Evolutionary conservation across 2,888 invertebrate genomes (phyloP).

Genomic region (Cantharis lateralis): DNA sequence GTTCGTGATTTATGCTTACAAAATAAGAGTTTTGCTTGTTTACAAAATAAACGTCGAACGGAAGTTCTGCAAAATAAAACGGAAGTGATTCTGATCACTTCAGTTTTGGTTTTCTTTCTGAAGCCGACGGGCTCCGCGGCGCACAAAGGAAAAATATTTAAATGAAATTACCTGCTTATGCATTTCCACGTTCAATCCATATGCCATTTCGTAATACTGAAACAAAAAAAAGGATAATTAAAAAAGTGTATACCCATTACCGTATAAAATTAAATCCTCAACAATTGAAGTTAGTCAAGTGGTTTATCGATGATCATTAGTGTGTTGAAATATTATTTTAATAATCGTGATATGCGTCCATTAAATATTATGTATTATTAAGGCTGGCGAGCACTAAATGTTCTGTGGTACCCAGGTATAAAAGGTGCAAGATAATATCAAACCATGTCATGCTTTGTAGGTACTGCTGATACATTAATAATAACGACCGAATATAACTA

Average conservation of each 20-base stretch:
- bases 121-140: background rate
- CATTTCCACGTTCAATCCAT: constrained; percentile 96
- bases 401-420: constrained; percentile 17
- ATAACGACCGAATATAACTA: constrained; percentile 20
- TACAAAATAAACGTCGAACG: background rate
- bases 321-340: constrained; percentile 22
- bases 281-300: constrained; percentile 5
- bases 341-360: constrained; percentile 21
- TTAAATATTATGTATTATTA: constrained; percentile 25
- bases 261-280: background rate
- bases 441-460: constrained; percentile 16
- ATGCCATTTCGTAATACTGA: constrained; percentile 98
- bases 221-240: constrained; percentile 59
- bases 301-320: constrained; percentile 14
- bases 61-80: background rate
- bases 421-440: constrained; percentile 21
- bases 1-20: background rate
- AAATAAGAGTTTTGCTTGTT: background rate
- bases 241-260: background rate
- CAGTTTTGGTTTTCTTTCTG: background rate
- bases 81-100: background rate
- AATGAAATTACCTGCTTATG: constrained; percentile 84
- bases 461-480: constrained; percentile 27
- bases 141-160: background rate
- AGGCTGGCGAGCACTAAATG: constrained; percentile 20